Base-by-base conservation (phyloP, 64 coral and sea anemone species). In the Cladopsammia gracilis region DNA sequence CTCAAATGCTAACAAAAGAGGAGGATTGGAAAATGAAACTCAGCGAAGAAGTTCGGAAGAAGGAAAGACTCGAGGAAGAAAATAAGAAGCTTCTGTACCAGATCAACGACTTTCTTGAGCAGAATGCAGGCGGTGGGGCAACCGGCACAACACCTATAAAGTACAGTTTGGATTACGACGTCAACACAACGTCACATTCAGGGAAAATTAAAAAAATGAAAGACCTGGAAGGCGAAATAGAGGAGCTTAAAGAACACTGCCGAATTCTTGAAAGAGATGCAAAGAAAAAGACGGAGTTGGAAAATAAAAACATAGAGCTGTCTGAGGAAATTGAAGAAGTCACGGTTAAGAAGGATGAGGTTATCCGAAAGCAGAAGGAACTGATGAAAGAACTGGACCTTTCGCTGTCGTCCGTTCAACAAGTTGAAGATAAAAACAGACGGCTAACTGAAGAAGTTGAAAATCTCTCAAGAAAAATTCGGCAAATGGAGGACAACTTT, bases 31-130 rank as follows among this genome's bases (percentile, higher is more conserved):
- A 84, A 87, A 60, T 62, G 13, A 93, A 83, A 70, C 73, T 88
- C 3, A 79, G 70, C 3, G 73, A 76, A 26, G 95, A 97, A 58
- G 86, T 80, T 43, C 68, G 61, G 34, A 97, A 90, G 53, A 81
- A 83, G 24, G 82, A 97, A 60, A 78, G 69, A 10, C 77, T 90
- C 3, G 97, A 98, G 23, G 64, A 93, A 87, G 97, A 98, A 74
- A 98, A 95, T 65, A 98, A 93, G 73, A 95, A 93, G 60, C 82
- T 96, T 9, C 62, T 98, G 25, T 95, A 98, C 53, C 83, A 89
- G 57, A 62, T 98, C 34, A 98, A 98, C 62, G 83, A 87, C n/a
- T 45, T 84, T 46, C 61, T 84, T 1, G 80, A 84, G 80, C 7
- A 84, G 4, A 84, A 84, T 67, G 26, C 19, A 2, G 7, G 6